phyloP scores from a whole-genome alignment of 2,888 invertebrate species.

The Aporophyla lueneburgensis region DNA sequence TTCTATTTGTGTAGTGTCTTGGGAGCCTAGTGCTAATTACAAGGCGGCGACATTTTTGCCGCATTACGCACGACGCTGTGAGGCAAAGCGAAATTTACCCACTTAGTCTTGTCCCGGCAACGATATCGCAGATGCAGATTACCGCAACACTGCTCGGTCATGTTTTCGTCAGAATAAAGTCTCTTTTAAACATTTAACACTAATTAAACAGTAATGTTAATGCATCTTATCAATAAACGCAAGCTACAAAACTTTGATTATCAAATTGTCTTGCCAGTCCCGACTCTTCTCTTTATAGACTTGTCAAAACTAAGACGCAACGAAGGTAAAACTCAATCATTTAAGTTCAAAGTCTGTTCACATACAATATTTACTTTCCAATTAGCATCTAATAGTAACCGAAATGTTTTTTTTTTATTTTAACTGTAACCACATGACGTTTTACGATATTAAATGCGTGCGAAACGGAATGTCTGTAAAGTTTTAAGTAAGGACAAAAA shows the following conservation, averaged over 20 bases:
- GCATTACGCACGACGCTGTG: constrained; percentile 72
- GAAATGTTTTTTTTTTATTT: constrained; percentile 26
- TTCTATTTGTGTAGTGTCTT: constrained; percentile 79
- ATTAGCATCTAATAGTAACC: constrained; percentile 36
- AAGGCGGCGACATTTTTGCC: constrained; percentile 79
- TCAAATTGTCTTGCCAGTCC: not conserved
- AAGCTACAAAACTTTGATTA: not conserved
- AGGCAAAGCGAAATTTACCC: constrained; percentile 62
- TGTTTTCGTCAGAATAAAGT: constrained; percentile 29
- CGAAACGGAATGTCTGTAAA: not conserved
- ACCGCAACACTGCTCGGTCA: constrained; percentile 26
- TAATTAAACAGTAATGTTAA: constrained; percentile 22
- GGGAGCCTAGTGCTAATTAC: constrained; percentile 81
- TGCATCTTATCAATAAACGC: not conserved
- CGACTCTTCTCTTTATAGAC: no score
- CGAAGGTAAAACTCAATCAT: not conserved
- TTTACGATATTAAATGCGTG: constrained; percentile 21
- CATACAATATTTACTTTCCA: constrained; percentile 21
- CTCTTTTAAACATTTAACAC: constrained; percentile 7
- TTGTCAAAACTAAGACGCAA: not conserved
- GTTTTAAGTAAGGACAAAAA: not conserved
- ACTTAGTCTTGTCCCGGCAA: constrained; percentile 55
- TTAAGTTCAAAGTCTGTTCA: constrained; percentile 5
- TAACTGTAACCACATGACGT: constrained; percentile 26
- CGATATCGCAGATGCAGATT: constrained; percentile 55